Percentiles rank a stretch among this genome's conserved stretches.
Evolutionary conservation across 1,140 invertebrate genomes (phyloP).

Genomic region (Ericerus pela): DNA sequence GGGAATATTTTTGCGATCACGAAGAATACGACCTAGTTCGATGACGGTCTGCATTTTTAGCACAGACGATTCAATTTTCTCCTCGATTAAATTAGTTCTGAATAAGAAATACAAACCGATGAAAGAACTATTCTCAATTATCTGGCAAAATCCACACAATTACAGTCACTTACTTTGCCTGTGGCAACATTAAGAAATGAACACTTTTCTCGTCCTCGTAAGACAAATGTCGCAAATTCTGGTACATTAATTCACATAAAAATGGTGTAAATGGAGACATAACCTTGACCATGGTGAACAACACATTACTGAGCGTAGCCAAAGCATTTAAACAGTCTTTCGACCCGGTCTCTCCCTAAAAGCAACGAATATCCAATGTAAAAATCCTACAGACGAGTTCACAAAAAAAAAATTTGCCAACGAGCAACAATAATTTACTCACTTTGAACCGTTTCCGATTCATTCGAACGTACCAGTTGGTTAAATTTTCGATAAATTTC

Average conservation of each 20-base stretch:
- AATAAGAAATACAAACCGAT: slow-evolving; percentile 13
- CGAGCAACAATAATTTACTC: slow-evolving; percentile 8
- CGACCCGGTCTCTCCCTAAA: slow-evolving; percentile 53
- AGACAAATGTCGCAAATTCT: slow-evolving; percentile 47
- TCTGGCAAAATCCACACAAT: background rate
- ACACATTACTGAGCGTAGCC: slow-evolving; percentile 72
- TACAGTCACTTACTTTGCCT: slow-evolving; percentile 35
- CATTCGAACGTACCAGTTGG: slow-evolving; percentile 97
- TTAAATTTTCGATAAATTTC: slow-evolving; percentile 93
- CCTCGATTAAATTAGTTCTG: slow-evolving; percentile 57
- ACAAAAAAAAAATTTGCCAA: background rate
- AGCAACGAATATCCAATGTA: background rate
- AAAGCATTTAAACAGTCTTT: slow-evolving; percentile 71
- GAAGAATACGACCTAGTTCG: slow-evolving; percentile 78
- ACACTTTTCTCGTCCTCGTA: slow-evolving; percentile 47
- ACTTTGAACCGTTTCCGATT: slow-evolving; percentile 58
- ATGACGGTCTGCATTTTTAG: slow-evolving; percentile 87
- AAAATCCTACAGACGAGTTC: background rate
- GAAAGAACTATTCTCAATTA: background rate
- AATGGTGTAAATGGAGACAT: slow-evolving; percentile 98
- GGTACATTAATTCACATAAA: slow-evolving; percentile 90
- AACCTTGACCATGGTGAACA: slow-evolving; percentile 76
- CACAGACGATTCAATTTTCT: slow-evolving; percentile 77
- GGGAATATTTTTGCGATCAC: slow-evolving; percentile 86
- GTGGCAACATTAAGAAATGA: slow-evolving; percentile 79